phyloP scores from a whole-genome alignment of 2,888 invertebrate genomes.

The Habroteleia sp. region DNA sequence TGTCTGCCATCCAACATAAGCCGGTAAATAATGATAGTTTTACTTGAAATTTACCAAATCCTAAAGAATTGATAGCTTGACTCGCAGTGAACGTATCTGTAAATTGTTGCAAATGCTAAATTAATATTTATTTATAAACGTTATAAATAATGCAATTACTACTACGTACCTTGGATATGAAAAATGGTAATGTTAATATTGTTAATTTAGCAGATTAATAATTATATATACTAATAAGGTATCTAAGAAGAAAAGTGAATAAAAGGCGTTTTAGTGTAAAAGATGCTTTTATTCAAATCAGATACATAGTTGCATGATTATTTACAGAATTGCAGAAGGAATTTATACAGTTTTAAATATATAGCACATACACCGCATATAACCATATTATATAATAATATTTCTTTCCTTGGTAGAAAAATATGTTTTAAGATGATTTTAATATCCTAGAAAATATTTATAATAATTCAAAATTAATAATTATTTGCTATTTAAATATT shows the following conservation, averaged over 20 bases:
- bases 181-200: constrained; percentile 9
- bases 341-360: constrained; percentile 22
- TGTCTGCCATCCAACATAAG: constrained; percentile 97
- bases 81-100: constrained; percentile 92
- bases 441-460: too few relatives aligned
- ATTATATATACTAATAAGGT: not conserved
- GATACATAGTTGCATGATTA: constrained; percentile 2
- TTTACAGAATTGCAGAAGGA: not conserved
- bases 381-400: too few relatives aligned
- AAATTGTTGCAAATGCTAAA: constrained; percentile 56
- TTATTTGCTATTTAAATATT: too few relatives aligned
- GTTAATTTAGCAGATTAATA: constrained; percentile 12
- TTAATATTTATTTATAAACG: too few relatives aligned
- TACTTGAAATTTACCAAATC: constrained; percentile 95
- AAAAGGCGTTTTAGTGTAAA: not conserved
- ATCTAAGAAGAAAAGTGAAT: not conserved
- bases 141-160: too few relatives aligned
- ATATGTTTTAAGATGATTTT: too few relatives aligned
- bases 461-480: too few relatives aligned
- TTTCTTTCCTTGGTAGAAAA: too few relatives aligned
- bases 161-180: too few relatives aligned
- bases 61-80: constrained; percentile 92
- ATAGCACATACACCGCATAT: too few relatives aligned
- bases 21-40: constrained; percentile 92
- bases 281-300: constrained; percentile 2